Evolutionary conservation across 2,888 invertebrate genomes (phyloP).

Genomic region (Eretmocerus hayati): DNA sequence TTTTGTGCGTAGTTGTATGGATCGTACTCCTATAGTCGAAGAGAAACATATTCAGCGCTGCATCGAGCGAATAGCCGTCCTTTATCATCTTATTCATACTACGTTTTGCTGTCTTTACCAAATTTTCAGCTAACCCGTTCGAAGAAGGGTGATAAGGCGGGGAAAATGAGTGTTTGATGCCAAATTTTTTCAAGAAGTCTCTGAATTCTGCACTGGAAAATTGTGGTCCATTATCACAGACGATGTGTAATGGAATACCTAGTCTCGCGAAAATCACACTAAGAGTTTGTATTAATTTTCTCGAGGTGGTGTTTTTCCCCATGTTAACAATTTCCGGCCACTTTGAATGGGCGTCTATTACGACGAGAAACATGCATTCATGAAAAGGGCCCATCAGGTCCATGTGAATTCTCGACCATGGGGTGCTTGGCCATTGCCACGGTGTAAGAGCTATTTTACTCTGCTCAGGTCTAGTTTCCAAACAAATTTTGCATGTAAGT

Average conservation of each 20-base stretch:
- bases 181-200: neutral
- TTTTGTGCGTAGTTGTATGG: neutral
- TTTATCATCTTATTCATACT: neutral
- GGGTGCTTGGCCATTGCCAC: slow-evolving; percentile 18
- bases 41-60: neutral
- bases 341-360: slow-evolving; percentile 11
- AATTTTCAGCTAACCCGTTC: neutral
- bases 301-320: neutral
- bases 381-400: slow-evolving; percentile 25
- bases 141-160: neutral
- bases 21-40: neutral
- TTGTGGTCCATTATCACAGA: neutral
- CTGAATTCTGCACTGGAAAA: neutral
- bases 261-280: neutral
- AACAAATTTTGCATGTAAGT: slow-evolving; percentile 10
- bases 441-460: slow-evolving; percentile 7
- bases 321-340: slow-evolving; percentile 9
- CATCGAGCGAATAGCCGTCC: neutral
- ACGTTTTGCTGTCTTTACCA: neutral
- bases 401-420: slow-evolving; percentile 23
- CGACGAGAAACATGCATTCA: slow-evolving; percentile 12
- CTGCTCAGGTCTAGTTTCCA: neutral
- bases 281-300: neutral
- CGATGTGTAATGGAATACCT: neutral
- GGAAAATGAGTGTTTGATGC: neutral